A percentile compares a stretch with the other conserved stretches of the same genome.
phyloP scores from a whole-genome alignment of 2,113 vertebrate genomes.

The Equus przewalskii region DNA sequence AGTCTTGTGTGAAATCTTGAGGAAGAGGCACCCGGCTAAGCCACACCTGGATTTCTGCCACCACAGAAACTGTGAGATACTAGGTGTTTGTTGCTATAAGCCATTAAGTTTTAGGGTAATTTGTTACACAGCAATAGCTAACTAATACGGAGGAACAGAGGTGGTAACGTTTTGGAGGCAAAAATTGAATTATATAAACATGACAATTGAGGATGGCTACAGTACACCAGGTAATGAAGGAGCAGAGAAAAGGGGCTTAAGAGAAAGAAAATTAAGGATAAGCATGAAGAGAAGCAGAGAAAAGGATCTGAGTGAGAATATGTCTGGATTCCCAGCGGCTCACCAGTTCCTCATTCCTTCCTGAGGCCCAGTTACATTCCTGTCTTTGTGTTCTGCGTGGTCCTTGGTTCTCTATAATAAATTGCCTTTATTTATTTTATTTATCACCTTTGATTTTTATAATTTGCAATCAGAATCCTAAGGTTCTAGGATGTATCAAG shows the following conservation, averaged over 20 bases:
- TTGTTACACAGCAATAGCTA: background rate
- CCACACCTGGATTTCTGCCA: background rate
- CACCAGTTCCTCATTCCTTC: background rate
- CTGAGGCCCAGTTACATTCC: background rate
- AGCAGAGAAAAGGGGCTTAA: background rate
- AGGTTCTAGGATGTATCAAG: background rate
- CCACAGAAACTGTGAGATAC: background rate
- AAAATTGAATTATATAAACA: background rate
- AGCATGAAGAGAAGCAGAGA: background rate
- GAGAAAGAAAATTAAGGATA: background rate
- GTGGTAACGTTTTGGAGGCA: background rate
- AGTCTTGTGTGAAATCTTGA: background rate
- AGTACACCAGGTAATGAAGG: background rate
- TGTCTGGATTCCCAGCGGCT: background rate
- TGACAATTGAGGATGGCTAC: background rate
- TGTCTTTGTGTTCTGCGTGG: background rate
- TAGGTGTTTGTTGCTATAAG: background rate
- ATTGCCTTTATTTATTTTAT: background rate
- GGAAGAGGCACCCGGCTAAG: background rate
- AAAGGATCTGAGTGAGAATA: background rate
- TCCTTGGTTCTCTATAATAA: background rate
- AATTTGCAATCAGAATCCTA: background rate
- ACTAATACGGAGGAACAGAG: background rate
- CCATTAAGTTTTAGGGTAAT: background rate
- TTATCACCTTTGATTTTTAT: background rate